A percentile compares a stretch with the other conserved stretches of the same genome.
Conservation (phyloP, 2,888 invertebrate genomes). For the Pristionchus mayeri region DNA sequence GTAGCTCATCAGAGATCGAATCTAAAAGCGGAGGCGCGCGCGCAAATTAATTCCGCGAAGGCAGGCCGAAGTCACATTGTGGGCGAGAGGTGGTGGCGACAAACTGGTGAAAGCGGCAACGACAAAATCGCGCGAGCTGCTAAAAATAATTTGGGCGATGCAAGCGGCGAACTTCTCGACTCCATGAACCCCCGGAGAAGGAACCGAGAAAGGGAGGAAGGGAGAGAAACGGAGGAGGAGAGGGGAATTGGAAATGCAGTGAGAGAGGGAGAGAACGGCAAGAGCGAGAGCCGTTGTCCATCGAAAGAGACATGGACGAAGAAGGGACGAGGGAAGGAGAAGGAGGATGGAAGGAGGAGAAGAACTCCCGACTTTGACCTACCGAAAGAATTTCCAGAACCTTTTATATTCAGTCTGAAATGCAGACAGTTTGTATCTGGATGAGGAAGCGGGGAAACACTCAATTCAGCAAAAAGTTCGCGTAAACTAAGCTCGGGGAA, state of each 20-base stretch:
- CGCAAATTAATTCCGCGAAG: no score
- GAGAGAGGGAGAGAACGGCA: background rate
- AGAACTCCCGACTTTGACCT: constrained; percentile 15
- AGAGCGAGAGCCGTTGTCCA: constrained; percentile 27
- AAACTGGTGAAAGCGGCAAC: no score
- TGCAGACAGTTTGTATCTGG: background rate
- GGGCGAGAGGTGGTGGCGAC: no score
- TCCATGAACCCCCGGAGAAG: no score
- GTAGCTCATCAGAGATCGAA: no score
- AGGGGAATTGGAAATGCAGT: constrained; percentile 34
- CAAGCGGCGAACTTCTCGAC: no score
- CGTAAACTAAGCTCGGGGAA: background rate
- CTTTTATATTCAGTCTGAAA: background rate
- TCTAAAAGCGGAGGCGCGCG: no score
- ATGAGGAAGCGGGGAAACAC: no score
- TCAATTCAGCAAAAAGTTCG: background rate
- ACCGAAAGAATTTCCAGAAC: background rate
- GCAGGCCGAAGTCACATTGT: no score
- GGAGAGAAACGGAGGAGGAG: background rate
- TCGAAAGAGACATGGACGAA: background rate
- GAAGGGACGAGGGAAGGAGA: background rate
- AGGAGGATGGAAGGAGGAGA: no score
- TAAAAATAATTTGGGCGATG: no score
- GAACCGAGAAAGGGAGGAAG: background rate
- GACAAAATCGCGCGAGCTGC: no score